Percentiles rank a stretch among this genome's conserved stretches.
These are phyloP conservation scores for Lithophane leautieri DNA, from an alignment of 2,888 invertebrate genomes.

Conservation along the genomic window DNA sequence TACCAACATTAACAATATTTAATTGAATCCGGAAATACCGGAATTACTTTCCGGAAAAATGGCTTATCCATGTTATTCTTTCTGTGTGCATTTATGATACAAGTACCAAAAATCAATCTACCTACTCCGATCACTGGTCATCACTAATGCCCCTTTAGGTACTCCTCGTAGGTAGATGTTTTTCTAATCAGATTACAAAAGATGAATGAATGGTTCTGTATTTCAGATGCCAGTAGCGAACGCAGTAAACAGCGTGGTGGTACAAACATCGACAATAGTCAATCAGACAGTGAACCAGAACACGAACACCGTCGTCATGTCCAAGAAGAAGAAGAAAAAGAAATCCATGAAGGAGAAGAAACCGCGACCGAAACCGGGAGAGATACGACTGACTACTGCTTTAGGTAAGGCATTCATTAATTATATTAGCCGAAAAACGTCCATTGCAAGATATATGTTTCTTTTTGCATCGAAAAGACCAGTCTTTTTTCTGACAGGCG, in stretches of 20 bases:
- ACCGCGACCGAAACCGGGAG: constrained; percentile 95
- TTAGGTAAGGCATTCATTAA: not conserved
- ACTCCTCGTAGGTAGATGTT: not conserved
- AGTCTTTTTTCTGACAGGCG: no score
- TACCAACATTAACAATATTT: no score
- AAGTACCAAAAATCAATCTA: no score
- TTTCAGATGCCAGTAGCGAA: constrained; percentile 78
- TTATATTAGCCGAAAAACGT: not conserved
- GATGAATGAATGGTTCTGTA: not conserved
- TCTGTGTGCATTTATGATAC: no score
- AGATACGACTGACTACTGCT: constrained; percentile 95
- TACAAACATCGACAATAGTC: constrained; percentile 86
- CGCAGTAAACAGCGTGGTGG: constrained; percentile 84
- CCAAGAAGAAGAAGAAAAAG: constrained; percentile 92
- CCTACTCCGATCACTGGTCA: no score
- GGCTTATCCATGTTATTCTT: no score
- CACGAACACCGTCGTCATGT: constrained; percentile 76
- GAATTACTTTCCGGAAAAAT: no score
- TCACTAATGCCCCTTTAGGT: not conserved
- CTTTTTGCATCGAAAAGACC: no score
- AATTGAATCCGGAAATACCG: no score
- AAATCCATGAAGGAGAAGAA: constrained; percentile 95
- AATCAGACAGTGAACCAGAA: constrained; percentile 83
- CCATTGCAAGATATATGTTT: not conserved
- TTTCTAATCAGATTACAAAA: not conserved